These are phyloP conservation scores for Bolborhynchus lineola DNA, from an alignment of 2,113 vertebrate species.

Conservation along the genomic window DNA sequence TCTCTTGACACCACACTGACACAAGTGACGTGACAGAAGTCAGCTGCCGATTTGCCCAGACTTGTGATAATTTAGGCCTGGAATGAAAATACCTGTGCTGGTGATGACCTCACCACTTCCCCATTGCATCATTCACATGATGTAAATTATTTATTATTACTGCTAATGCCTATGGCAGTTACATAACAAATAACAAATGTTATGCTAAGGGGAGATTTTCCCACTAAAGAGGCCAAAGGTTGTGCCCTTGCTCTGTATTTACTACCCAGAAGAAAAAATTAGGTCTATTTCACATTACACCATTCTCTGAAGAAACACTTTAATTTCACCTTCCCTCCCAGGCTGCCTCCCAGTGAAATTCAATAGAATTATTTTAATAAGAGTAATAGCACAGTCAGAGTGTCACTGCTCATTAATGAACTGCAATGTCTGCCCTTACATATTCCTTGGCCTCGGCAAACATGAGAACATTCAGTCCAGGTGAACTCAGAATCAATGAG, in stretches of 20 bases:
- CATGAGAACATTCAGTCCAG: not conserved
- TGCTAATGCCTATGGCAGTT: not conserved
- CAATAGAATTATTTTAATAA: not conserved
- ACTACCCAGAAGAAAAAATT: not conserved
- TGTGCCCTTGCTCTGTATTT: not conserved
- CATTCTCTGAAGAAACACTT: not conserved
- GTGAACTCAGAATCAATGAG: not conserved
- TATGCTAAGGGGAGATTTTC: not conserved
- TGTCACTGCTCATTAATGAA: not conserved
- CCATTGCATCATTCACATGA: not conserved
- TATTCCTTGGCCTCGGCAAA: not conserved
- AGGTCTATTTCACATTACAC: not conserved
- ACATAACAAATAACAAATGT: not conserved
- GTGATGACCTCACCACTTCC: not conserved
- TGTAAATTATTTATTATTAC: not conserved
- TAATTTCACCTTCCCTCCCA: not conserved
- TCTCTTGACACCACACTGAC: not conserved
- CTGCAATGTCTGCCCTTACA: not conserved
- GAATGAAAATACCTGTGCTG: not conserved
- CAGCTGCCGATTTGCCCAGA: not conserved
- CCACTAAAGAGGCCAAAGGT: not conserved
- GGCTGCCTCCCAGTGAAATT: not conserved
- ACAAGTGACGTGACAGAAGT: not conserved
- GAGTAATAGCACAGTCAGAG: not conserved
- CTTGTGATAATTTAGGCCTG: not conserved